Base-by-base conservation (phyloP, 92 coral and sea anemone genomes). In the Palythoa grandis region DNA sequence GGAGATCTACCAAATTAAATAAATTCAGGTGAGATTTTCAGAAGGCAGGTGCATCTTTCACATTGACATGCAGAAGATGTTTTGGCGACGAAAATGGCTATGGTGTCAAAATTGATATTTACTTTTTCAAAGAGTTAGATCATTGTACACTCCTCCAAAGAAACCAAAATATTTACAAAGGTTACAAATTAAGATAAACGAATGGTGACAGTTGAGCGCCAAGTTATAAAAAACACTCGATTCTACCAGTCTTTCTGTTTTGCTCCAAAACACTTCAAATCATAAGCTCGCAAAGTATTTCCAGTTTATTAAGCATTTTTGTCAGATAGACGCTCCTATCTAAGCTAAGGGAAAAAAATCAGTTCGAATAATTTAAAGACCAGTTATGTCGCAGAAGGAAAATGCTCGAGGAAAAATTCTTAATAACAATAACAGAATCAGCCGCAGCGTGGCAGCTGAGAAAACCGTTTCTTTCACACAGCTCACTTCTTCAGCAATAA, bases 131-230 rank as follows among this genome's bases (percentile, higher is more conserved):
- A 12, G 29, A 50, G 19, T 25, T 77, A 11, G 5, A 11, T 25
- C 22, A 39, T 19, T 53, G 48, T 19, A 77, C 23, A 50, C 15
- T 3, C 16, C 65, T 29, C 19, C 53, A 7, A 19, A 54, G 13
- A 76, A 76, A 23, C 56, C 66, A 54, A 52, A 25, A 43, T 48
- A 74, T 50, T 54, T 76, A 54, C 80, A 73, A 73, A 47, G n/a
- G 23, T 16, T 73, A 3, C 22, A 19, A 53, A 52, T 50, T 23
- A 52, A 76, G 1, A 17, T 2, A 76, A 52, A 37, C 35, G 23
- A 76, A 6, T 17, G 3, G 56, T 19, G 11, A 40, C 29, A 39
- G 23, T 12, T 20, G 40, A 58, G 5, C 12, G 39, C 67, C 19
- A 15, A 22, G 48, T 25, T 23, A 56, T 37, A 47, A 37, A 74